Percentiles rank a stretch among this genome's conserved stretches.
These are phyloP conservation scores for Siderastrea radians DNA, from an alignment of 92 coral and sea anemone genomes.

Conservation along the genomic window DNA sequence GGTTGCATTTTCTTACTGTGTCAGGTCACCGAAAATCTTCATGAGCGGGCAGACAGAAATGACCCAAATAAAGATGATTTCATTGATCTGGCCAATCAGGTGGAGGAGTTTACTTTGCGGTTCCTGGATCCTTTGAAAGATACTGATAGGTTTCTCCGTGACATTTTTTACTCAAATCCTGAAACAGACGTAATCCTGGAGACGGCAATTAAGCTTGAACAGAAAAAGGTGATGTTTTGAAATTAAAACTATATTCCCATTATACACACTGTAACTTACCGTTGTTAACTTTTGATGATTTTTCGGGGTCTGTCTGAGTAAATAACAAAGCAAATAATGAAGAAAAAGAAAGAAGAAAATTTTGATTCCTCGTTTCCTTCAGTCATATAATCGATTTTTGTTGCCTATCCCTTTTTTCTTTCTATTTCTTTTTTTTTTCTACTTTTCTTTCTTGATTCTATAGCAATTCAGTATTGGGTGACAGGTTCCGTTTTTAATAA, in stretches of 20 bases:
- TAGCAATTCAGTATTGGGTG: no score
- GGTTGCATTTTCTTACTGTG: background rate
- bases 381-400: no score
- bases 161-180: background rate
- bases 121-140: background rate
- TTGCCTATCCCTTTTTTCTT: no score
- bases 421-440: no score
- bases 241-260: background rate
- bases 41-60: background rate
- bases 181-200: background rate
- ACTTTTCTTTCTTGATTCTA: no score
- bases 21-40: background rate
- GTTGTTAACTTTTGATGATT: no score
- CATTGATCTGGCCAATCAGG: background rate
- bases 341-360: no score
- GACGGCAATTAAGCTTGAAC: slow-evolving; percentile 2
- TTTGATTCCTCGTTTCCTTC: no score
- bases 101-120: slow-evolving; percentile 3
- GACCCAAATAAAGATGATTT: background rate
- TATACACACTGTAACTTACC: background rate
- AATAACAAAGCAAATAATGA: no score
- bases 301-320: no score
- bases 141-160: no score
- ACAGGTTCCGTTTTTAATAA: no score
- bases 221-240: background rate